Percentiles rank a stretch among this genome's conserved stretches.
These are phyloP conservation scores for Steatocranus sp. DNA, from an alignment of 2,797 vertebrate genomes.

Conservation along the genomic window DNA sequence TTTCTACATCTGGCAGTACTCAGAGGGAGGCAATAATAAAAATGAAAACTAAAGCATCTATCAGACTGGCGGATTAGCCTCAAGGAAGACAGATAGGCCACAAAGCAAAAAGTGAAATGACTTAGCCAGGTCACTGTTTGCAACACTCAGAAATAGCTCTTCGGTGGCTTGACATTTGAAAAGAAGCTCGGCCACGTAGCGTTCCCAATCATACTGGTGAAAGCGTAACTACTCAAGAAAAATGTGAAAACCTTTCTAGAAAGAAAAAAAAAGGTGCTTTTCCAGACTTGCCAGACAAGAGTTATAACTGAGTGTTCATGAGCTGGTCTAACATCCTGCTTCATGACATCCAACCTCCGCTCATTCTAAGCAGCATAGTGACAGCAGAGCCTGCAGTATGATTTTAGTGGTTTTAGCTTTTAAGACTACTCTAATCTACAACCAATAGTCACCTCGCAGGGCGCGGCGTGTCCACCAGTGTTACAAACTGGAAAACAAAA, in stretches of 20 bases:
- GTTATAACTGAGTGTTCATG: constrained; percentile 63
- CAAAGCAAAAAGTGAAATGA: constrained; percentile 59
- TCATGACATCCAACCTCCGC: constrained; percentile 63
- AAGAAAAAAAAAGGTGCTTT: constrained; percentile 2
- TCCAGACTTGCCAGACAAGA: constrained; percentile 36
- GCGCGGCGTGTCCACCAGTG: constrained; percentile 59
- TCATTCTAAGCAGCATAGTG: constrained; percentile 52
- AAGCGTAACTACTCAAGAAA: neutral
- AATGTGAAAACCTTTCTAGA: neutral
- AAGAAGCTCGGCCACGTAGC: constrained; percentile 6
- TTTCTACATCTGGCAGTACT: constrained; percentile 54
- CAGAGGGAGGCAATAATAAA: constrained; percentile 39
- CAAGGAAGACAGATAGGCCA: constrained; percentile 60
- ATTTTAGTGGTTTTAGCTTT: constrained; percentile 67
- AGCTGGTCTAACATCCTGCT: constrained; percentile 65
- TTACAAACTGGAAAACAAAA: constrained; percentile 67
- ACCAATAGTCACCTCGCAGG: constrained; percentile 71
- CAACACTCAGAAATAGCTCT: constrained; percentile 70
- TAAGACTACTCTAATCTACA: constrained; percentile 58
- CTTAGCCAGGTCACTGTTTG: constrained; percentile 63
- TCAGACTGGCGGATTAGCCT: constrained; percentile 60
- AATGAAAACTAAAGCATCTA: constrained; percentile 65
- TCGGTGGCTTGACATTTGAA: constrained; percentile 37
- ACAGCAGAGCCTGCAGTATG: constrained; percentile 51
- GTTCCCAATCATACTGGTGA: constrained; percentile 12